Evolutionary conservation across 2,888 invertebrate species (phyloP), one percentile per base, ranked within the genome.

Genomic region (Steinernema carpocapsae): DNA sequence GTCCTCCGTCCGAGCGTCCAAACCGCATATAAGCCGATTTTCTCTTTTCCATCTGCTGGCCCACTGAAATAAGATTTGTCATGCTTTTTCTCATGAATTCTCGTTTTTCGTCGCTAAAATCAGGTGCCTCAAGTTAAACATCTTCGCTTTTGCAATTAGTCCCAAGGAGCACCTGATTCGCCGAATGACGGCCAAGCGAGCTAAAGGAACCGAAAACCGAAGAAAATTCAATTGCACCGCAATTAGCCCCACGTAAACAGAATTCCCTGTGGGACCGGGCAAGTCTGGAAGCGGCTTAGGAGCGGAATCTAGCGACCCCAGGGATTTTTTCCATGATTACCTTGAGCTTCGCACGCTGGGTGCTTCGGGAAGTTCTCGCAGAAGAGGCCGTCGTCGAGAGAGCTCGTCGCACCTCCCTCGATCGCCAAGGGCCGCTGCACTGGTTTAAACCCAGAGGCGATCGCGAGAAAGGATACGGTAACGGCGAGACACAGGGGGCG

Each of bases 11-110:
- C 0, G 80, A 80, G 52, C 83, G 79, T 43, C 83, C 84, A 77
- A 82, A 83, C 73, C 84, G 76, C 83, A 84, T 83, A 76, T 84
- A 84, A 0, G 84, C 84, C 45, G 80, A 80, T 74, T 84, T 84
- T 26, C 84, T 75, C 74, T 84, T 84, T 45, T 79, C 79, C 78
- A 83, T 81, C 52, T 81, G 64, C 64, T 64, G 64, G 14, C 64
- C 37, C 17, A 64, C 64, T 64, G 32, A 64, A 64, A 64, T 7
- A 26, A 14, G 56, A 37, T 10, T 37, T 37, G 3, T 37, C 37
- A 37, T 10, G 3, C 4, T 3, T 6, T 37, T 37, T 37, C 37
- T 37, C 37, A 37, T 6, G 37, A 37, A 37, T 10, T 37, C 37
- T 10, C 10, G 4, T 3, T 37, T 37, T 37, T 37, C 10, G 10